A percentile compares a stretch with the other conserved stretches of the same genome.
These are phyloP conservation scores for Pachymerium ferrugineum DNA, from an alignment of 2,888 invertebrate species.

Conservation along the genomic window DNA sequence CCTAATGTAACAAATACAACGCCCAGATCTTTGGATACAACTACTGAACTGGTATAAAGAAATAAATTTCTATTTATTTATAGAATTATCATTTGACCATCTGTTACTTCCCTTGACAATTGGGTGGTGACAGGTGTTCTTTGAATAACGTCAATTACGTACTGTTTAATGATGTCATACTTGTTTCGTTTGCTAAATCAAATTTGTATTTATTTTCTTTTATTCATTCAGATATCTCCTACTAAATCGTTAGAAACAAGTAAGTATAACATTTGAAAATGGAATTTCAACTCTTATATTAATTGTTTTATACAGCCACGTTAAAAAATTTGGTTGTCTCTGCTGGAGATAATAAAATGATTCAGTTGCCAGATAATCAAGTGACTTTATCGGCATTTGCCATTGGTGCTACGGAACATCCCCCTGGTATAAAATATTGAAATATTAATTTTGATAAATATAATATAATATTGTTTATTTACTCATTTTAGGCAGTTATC, in stretches of 20 bases:
- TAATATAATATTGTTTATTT: not conserved
- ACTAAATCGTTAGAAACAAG: too few relatives aligned
- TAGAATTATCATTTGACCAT: not conserved
- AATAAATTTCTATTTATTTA: not conserved
- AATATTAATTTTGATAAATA: not conserved
- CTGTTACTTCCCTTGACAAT: not conserved
- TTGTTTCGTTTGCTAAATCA: not conserved
- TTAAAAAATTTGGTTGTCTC: constrained; percentile 45
- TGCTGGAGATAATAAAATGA: constrained; percentile 57
- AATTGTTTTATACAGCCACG: constrained; percentile 35
- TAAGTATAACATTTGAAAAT: too few relatives aligned
- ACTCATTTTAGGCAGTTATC: not conserved
- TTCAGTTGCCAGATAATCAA: constrained; percentile 75
- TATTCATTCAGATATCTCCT: too few relatives aligned
- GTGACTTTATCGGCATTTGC: constrained; percentile 76
- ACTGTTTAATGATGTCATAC: not conserved
- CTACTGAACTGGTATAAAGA: not conserved
- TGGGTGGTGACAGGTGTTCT: not conserved
- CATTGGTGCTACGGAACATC: constrained; percentile 39
- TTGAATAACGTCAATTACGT: not conserved
- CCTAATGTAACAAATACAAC: too few relatives aligned
- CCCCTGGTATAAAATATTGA: constrained; percentile 52
- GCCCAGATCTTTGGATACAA: not conserved
- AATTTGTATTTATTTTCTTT: not conserved
- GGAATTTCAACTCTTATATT: too few relatives aligned